Base-by-base conservation (phyloP, 2,888 invertebrate species). In the Muscina levida region DNA sequence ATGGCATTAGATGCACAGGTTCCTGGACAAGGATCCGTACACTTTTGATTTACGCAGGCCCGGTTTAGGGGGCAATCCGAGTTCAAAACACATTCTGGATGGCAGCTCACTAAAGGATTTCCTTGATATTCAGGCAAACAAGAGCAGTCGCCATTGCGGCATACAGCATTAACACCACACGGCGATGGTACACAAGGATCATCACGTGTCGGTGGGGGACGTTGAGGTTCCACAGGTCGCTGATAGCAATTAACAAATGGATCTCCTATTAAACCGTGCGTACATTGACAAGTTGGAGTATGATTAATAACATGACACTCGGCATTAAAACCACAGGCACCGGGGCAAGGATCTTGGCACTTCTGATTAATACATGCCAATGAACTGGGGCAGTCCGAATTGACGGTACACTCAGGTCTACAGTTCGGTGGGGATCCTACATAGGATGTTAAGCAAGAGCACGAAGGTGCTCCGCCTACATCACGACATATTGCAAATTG, bases 101-200 rank as follows among this genome's bases (percentile, higher is more conserved):
- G 91, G 85, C 95, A 95, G 0, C 93, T 93, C 83, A 93, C 89
- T 79, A 93, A 93, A 15, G 94, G 94, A 85, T 93, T 92, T 75
- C 94, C 94, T 53, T 92, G 90, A 85, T 93, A 94, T 72, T 93
- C 93, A 13, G 92, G 92, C 37, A 93, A 86, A 85, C 95, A 95
- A 65, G 93, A 93, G 85, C 95, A 95, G 66, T 93, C 92, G 0
- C 94, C 95, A 85, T 94, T 93, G 77, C 92, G 92, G 83, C 95
- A 95, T 5, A 92, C 89, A 56, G 94, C 92, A 85, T 94, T 94
- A n/a, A 92, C 89, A 1, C 94, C 94, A 87, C 95, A 94, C 11
- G 94, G 93, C n/a, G 94, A 93, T 57, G 94, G 94, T 84, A 93
- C 92, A 86, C 96, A 96, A 13, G 93, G 94, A 88, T 94, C 93